Evolutionary conservation across 2,113 vertebrate genomes (phyloP).

Genomic region (Oncorhynchus mykiss): DNA sequence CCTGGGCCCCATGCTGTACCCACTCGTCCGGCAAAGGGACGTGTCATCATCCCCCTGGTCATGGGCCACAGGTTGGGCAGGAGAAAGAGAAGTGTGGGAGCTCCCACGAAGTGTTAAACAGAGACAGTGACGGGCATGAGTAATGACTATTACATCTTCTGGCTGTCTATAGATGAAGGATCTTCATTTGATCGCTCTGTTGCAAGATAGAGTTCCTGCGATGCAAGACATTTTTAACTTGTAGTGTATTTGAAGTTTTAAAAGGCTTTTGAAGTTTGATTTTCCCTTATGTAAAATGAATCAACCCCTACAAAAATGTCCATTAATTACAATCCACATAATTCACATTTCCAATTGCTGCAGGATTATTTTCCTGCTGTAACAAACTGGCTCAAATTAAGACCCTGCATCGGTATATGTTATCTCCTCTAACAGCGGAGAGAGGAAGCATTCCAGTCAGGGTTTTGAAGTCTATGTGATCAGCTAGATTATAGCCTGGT

Average conservation of each 20-base stretch:
- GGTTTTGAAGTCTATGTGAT: constrained; percentile 21
- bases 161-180: constrained; percentile 18
- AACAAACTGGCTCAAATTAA: too few species aligned
- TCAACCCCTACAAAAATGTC: too few species aligned
- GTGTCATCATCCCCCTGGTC: too few species aligned
- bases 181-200: too few species aligned
- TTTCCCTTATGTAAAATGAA: too few species aligned
- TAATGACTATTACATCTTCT: constrained; percentile 70
- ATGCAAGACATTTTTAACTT: too few species aligned
- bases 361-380: too few species aligned
- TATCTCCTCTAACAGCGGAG: constrained; percentile 57
- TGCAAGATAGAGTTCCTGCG: too few species aligned
- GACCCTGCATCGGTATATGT: background rate
- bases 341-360: too few species aligned
- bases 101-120: constrained; percentile 40
- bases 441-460: constrained; percentile 40
- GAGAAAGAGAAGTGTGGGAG: background rate
- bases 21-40: background rate
- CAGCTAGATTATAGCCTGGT: background rate
- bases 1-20: background rate
- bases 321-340: too few species aligned
- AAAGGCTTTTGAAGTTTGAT: too few species aligned
- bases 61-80: background rate
- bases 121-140: constrained; percentile 54
- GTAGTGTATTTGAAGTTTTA: too few species aligned